phyloP scores from a whole-genome alignment of 2,113 vertebrate species.

The Stegastes partitus region DNA sequence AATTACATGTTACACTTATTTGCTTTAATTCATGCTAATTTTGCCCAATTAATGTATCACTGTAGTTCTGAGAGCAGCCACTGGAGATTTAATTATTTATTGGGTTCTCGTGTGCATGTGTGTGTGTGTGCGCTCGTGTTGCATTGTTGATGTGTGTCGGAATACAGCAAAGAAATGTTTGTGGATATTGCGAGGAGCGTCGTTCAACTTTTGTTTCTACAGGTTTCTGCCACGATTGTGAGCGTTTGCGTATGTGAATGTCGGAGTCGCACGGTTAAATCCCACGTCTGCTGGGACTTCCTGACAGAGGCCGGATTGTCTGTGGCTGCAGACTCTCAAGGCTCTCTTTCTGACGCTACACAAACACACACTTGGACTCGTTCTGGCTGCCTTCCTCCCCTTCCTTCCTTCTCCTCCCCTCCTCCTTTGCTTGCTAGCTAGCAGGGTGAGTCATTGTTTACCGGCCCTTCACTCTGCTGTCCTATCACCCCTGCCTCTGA shows the following conservation, averaged over 20 bases:
- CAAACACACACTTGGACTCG: constrained; percentile 38
- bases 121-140: constrained; percentile 72
- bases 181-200: constrained; percentile 2
- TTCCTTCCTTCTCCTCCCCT: constrained; percentile 65
- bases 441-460: constrained; percentile 85
- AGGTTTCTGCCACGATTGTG: constrained; percentile 28
- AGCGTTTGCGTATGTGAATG: background rate
- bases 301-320: constrained; percentile 69
- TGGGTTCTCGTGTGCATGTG: constrained; percentile 88
- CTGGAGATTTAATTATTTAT: constrained; percentile 99
- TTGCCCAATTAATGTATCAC: constrained; percentile 99
- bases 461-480: constrained; percentile 75
- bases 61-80: constrained; percentile 97
- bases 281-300: constrained; percentile 52
- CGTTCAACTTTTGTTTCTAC: constrained; percentile 7
- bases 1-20: constrained; percentile 99
- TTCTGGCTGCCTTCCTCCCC: constrained; percentile 60
- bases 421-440: constrained; percentile 65
- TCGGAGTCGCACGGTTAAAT: constrained; percentile 47
- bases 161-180: constrained; percentile 38
- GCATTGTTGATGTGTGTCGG: constrained; percentile 70
- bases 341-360: constrained; percentile 3
- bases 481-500: constrained; percentile 75
- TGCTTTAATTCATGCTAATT: constrained; percentile 99
- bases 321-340: constrained; percentile 38